phyloP scores from a whole-genome alignment of 2,797 vertebrate genomes.

The Siniperca scherzeri region DNA sequence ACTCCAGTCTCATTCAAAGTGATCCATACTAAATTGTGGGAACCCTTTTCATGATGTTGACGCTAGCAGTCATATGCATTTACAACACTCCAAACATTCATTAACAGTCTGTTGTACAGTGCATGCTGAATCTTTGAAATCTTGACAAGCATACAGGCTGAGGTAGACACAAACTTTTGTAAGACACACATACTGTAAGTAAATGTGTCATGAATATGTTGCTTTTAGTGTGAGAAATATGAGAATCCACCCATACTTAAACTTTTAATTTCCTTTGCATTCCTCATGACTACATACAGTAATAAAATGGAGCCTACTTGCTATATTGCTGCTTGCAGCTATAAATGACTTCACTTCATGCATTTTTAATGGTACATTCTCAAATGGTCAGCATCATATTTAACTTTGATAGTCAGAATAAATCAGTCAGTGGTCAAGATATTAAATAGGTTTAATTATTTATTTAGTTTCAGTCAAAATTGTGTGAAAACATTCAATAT shows the following conservation, averaged over 20 bases:
- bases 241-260: slow-evolving; percentile 4
- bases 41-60: background rate
- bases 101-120: background rate
- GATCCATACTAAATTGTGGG: background rate
- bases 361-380: background rate
- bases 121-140: rapidly evolving
- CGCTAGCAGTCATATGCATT: background rate
- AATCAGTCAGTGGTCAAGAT: background rate
- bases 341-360: background rate
- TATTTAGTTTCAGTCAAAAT: background rate
- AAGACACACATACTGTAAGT: background rate
- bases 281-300: background rate
- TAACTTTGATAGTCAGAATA: background rate
- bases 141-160: background rate
- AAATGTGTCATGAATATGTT: background rate
- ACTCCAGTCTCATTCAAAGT: background rate
- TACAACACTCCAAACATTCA: background rate
- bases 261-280: background rate
- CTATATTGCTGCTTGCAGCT: background rate
- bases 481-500: background rate
- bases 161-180: background rate
- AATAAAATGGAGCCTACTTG: background rate
- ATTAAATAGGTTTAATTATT: background rate
- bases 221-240: slow-evolving; percentile 2
- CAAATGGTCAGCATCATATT: background rate